Evolutionary conservation across 2,797 vertebrate genomes (phyloP).

Genomic region (Petrocephalus schoutedeni): DNA sequence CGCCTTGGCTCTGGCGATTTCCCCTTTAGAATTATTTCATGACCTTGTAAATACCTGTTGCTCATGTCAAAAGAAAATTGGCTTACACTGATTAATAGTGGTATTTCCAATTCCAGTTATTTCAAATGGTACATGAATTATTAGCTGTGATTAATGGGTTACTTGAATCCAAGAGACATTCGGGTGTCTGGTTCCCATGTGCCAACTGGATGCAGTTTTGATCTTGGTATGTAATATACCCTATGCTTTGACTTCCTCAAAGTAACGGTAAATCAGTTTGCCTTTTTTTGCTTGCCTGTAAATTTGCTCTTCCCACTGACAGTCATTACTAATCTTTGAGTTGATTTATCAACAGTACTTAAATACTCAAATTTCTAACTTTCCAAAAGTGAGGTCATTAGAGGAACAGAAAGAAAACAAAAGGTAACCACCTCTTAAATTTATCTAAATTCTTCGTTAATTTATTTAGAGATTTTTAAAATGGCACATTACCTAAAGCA

Average conservation of each 20-base stretch:
- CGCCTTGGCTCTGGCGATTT: slow-evolving; percentile 13
- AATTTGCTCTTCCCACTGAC: slow-evolving; percentile 89
- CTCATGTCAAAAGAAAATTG: slow-evolving; percentile 9
- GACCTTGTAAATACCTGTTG: slow-evolving; percentile 17
- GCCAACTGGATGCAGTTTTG: slow-evolving; percentile 24
- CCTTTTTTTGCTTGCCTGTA: slow-evolving; percentile 86
- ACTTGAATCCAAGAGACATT: neutral
- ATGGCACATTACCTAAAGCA: slow-evolving; percentile 74
- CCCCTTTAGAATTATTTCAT: neutral
- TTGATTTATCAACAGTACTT: slow-evolving; percentile 90
- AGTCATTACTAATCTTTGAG: slow-evolving; percentile 95
- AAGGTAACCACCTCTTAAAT: slow-evolving; percentile 90
- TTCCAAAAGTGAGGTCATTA: slow-evolving; percentile 89
- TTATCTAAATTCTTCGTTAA: slow-evolving; percentile 74
- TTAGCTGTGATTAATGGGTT: neutral
- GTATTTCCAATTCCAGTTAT: slow-evolving; percentile 10
- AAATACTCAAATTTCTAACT: slow-evolving; percentile 83
- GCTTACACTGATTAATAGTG: neutral
- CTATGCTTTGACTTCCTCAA: slow-evolving; percentile 75
- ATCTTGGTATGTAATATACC: slow-evolving; percentile 17
- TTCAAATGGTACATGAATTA: slow-evolving; percentile 11
- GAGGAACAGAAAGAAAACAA: slow-evolving; percentile 90
- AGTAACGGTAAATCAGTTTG: slow-evolving; percentile 83
- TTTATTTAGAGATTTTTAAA: slow-evolving; percentile 25
- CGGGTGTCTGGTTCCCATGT: slow-evolving; percentile 21